Percentiles rank a stretch among this genome's conserved stretches.
These are phyloP conservation scores for Mus musculus DNA, from an alignment of 2,113 vertebrate species.

Conservation along the genomic window GRCm39 chr2:5723501-5724000, in stretches of 20 bases:
- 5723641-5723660: conserved; percentile 12
- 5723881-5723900: neutral
- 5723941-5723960: neutral
- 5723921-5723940: neutral
- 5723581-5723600: neutral
- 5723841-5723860: neutral
- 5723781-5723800: neutral
- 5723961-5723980: neutral
- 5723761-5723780: neutral
- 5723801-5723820: neutral
- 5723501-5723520: neutral
- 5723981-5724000: neutral
- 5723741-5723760: neutral
- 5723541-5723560: neutral
- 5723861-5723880: neutral
- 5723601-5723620: neutral
- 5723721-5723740: neutral
- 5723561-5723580: neutral
- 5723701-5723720: conserved; percentile 13
- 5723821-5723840: conserved; percentile 6
- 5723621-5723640: conserved; percentile 35
- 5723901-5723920: neutral
- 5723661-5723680: conserved; percentile 11
- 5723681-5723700: conserved; percentile 31
- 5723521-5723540: neutral